Conservation (phyloP, 1,140 invertebrate genomes). For the Drosophila eugracilis region DNA sequence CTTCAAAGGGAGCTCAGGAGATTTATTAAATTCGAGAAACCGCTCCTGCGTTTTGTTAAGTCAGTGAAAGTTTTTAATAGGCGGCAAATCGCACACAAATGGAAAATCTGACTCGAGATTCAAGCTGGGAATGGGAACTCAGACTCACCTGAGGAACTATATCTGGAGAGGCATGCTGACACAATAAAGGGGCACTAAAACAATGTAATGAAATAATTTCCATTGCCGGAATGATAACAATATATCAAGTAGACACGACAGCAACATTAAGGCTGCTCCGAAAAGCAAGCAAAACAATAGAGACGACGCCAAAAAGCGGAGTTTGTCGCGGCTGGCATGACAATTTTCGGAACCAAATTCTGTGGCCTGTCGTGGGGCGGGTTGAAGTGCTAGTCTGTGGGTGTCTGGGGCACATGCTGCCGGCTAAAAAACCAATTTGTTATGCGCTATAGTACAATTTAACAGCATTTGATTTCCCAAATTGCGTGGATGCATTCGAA, state of each 20-base stretch:
- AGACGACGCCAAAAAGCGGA: slow-evolving; percentile 3
- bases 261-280: slow-evolving; percentile 46
- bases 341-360: slow-evolving; percentile 40
- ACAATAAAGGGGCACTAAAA: slow-evolving; percentile 66
- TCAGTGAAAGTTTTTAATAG: slow-evolving; percentile 61
- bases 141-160: not conserved
- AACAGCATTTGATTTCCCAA: slow-evolving; percentile 72
- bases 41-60: slow-evolving; percentile 37
- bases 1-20: slow-evolving; percentile 60
- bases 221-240: slow-evolving; percentile 81
- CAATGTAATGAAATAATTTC: slow-evolving; percentile 83
- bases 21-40: slow-evolving; percentile 49
- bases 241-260: slow-evolving; percentile 73
- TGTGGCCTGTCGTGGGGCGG: slow-evolving; percentile 3
- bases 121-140: not conserved
- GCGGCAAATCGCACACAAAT: slow-evolving; percentile 22
- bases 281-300: slow-evolving; percentile 39
- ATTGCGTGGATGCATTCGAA: slow-evolving; percentile 57
- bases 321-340: slow-evolving; percentile 55
- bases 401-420: slow-evolving; percentile 57
- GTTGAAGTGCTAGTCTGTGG: slow-evolving; percentile 33
- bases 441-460: slow-evolving; percentile 69
- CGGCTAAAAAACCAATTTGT: slow-evolving; percentile 74
- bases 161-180: slow-evolving; percentile 40
- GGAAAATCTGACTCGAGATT: not conserved